A percentile compares a stretch with the other conserved stretches of the same genome.
Conservation (phyloP, 1,140 invertebrate species). For the Macrotrachela quadricornifera region DNA sequence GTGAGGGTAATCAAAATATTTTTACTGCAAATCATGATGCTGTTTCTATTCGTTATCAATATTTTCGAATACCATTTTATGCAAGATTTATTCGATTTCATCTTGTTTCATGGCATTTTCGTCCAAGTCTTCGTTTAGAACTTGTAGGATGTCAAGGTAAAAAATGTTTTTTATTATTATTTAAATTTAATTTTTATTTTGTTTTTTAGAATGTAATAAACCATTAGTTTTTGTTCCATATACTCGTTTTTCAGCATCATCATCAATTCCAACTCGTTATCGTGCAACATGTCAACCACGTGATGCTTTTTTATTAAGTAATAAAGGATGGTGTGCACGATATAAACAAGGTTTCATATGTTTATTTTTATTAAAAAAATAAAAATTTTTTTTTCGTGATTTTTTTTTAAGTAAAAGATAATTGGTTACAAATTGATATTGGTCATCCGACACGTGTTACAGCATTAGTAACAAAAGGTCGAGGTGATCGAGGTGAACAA, state of each 20-base stretch:
- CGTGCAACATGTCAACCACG: slow-evolving; percentile 35
- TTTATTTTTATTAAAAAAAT: neutral
- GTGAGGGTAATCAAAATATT: neutral
- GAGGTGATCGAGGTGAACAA: slow-evolving; percentile 35
- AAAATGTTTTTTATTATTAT: too few relatives aligned
- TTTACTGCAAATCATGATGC: neutral
- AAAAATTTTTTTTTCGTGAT: neutral
- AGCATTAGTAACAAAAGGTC: slow-evolving; percentile 36
- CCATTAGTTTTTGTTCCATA: slow-evolving; percentile 35
- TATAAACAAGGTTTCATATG: slow-evolving; percentile 14
- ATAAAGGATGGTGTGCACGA: slow-evolving; percentile 37
- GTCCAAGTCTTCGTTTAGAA: neutral
- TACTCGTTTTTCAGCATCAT: slow-evolving; percentile 34
- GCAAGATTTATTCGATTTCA: neutral
- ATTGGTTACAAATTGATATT: slow-evolving; percentile 39
- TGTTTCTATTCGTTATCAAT: neutral
- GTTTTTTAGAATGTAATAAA: slow-evolving; percentile 34
- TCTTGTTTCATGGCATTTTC: neutral
- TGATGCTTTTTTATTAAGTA: slow-evolving; percentile 35
- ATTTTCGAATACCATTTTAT: neutral
- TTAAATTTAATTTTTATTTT: neutral
- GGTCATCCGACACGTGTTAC: slow-evolving; percentile 37
- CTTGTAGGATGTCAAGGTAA: slow-evolving; percentile 6
- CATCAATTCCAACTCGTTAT: slow-evolving; percentile 25
- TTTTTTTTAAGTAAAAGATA: slow-evolving; percentile 19